These are phyloP conservation scores for rat (Rattus norvegicus) DNA, from an alignment of 2,113 vertebrate genomes.

Conservation along the genomic window DNA sequence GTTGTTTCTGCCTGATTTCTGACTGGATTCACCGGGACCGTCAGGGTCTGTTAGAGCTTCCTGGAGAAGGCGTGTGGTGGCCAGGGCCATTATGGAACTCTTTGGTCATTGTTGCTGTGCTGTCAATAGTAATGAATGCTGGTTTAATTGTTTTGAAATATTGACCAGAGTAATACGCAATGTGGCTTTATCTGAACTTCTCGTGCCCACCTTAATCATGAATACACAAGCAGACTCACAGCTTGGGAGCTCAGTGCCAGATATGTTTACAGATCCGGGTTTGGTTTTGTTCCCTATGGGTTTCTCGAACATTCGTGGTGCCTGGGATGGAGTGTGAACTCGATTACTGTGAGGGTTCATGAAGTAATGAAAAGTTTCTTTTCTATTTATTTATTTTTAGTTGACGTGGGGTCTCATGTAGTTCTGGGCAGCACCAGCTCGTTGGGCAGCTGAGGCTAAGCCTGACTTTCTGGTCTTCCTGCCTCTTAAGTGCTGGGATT, in stretches of 20 bases:
- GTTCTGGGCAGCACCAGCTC: not conserved
- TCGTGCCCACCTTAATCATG: conserved; percentile 13
- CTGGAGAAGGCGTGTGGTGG: not conserved
- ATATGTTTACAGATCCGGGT: not conserved
- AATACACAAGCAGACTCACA: conserved; percentile 17
- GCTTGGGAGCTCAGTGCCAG: conserved; percentile 1
- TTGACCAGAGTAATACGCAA: conserved; percentile 40
- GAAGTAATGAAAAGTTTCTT: conserved; percentile 60
- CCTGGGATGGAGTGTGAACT: not conserved
- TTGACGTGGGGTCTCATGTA: not conserved
- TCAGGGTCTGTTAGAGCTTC: not conserved
- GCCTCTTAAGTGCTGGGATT: not conserved
- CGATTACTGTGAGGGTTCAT: conserved; percentile 25
- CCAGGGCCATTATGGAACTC: not conserved
- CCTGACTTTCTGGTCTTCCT: not conserved
- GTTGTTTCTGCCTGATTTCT: conserved; percentile 60
- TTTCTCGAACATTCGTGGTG: not conserved
- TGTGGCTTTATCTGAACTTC: conserved; percentile 28
- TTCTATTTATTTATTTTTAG: not conserved
- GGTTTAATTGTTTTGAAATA: conserved; percentile 55
- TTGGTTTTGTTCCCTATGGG: not conserved
- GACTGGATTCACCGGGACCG: conserved; percentile 1
- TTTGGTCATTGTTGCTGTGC: not conserved
- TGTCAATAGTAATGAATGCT: conserved; percentile 8
- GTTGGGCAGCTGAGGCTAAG: not conserved